These are phyloP conservation scores for Drosophila ironensis DNA, from an alignment of 1,140 invertebrate genomes.

Conservation along the genomic window DNA sequence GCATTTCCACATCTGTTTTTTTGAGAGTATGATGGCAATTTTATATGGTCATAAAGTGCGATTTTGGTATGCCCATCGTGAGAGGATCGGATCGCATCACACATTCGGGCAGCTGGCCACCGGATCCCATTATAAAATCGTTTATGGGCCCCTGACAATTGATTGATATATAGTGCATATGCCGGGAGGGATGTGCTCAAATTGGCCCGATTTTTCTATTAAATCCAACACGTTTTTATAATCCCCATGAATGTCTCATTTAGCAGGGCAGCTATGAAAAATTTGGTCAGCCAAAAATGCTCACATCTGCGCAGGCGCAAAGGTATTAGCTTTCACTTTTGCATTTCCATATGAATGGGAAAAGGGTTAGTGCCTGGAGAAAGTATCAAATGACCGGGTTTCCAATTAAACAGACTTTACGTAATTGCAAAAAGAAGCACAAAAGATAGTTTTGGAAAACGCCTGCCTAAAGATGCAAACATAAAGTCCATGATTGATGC, in stretches of 20 bases:
- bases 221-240: not conserved
- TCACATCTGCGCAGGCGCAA: slow-evolving; percentile 9
- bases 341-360: slow-evolving; percentile 37
- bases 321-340: slow-evolving; percentile 17
- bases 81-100: slow-evolving; percentile 23
- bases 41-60: slow-evolving; percentile 64
- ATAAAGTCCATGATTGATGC: slow-evolving; percentile 74
- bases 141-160: slow-evolving; percentile 58
- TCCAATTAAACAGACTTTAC: slow-evolving; percentile 54
- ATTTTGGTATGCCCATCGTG: slow-evolving; percentile 38
- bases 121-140: slow-evolving; percentile 60
- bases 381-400: slow-evolving; percentile 56
- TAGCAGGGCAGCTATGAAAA: slow-evolving; percentile 7
- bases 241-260: slow-evolving; percentile 43
- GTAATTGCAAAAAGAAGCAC: slow-evolving; percentile 37
- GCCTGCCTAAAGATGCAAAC: slow-evolving; percentile 45
- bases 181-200: slow-evolving; percentile 5
- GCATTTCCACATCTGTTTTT: slow-evolving; percentile 44
- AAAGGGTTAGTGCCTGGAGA: slow-evolving; percentile 11
- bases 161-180: slow-evolving; percentile 67
- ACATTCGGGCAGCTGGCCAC: slow-evolving; percentile 32
- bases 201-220: not conserved
- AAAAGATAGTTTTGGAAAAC: slow-evolving; percentile 21
- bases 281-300: slow-evolving; percentile 4
- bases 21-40: slow-evolving; percentile 43